These are phyloP conservation scores for Sycophaga agraensis DNA, from an alignment of 1,140 invertebrate species.

Conservation along the genomic window DNA sequence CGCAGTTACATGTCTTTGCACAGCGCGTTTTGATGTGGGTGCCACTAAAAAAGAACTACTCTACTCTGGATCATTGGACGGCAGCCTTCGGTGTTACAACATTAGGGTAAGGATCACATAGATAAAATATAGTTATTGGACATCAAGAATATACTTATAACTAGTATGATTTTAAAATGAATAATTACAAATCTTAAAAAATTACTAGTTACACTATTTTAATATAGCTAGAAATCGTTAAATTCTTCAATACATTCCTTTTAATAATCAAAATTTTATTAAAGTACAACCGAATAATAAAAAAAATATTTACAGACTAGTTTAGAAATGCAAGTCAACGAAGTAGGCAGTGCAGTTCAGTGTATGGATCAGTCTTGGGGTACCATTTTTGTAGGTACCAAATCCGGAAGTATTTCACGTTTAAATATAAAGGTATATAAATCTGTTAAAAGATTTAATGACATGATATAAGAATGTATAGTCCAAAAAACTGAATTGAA, in stretches of 20 bases:
- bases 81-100: conserved; percentile 62
- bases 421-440: conserved; percentile 62
- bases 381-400: conserved; percentile 64
- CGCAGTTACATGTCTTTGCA: conserved; percentile 63
- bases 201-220: no score
- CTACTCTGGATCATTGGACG: conserved; percentile 65
- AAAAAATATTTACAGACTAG: conserved; percentile 55
- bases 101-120: conserved; percentile 59
- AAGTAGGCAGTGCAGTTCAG: conserved; percentile 63
- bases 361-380: conserved; percentile 67
- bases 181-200: background rate
- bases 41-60: conserved; percentile 57
- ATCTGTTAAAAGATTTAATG: background rate
- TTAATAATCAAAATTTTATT: no score
- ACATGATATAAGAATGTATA: no score
- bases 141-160: no score
- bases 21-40: conserved; percentile 38
- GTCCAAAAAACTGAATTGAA: no score
- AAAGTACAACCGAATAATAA: no score
- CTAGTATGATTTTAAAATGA: background rate
- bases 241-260: no score
- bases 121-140: no score
- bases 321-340: conserved; percentile 54
- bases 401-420: conserved; percentile 62
- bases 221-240: no score